Percentiles rank a stretch among this genome's conserved stretches.
phyloP scores from a whole-genome alignment of 2,797 vertebrate genomes.

The Ctenochaetus hawaiiensis region DNA sequence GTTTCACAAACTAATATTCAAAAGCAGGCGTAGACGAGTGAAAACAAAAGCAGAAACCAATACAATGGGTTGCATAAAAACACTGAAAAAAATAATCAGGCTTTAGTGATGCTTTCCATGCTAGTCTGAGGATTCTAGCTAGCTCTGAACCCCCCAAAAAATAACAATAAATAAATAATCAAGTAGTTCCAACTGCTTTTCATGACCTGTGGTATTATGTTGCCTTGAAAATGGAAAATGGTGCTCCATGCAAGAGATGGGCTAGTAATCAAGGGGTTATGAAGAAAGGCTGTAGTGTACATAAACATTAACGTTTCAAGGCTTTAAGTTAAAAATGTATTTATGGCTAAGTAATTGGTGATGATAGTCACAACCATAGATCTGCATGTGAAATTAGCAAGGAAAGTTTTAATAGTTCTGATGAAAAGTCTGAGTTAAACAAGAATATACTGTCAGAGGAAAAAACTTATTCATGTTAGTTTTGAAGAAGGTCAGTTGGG shows the following conservation, averaged over 20 bases:
- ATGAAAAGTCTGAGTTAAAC: slow-evolving; percentile 2
- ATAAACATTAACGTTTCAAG: neutral
- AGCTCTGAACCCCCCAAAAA: neutral
- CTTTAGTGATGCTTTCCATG: neutral
- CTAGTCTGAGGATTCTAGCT: neutral
- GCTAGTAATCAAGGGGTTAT: slow-evolving; percentile 9
- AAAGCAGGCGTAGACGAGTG: neutral
- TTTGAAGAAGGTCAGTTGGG: neutral
- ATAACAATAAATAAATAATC: too few relatives aligned
- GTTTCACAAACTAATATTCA: neutral
- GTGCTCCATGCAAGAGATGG: slow-evolving; percentile 57
- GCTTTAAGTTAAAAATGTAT: neutral
- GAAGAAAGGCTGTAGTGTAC: neutral
- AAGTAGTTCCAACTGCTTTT: neutral
- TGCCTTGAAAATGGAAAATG: slow-evolving; percentile 22
- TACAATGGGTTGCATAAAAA: neutral
- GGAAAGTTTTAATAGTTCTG: neutral
- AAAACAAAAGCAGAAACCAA: slow-evolving; percentile 2
- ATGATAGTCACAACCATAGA: slow-evolving; percentile 22
- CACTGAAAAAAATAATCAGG: neutral
- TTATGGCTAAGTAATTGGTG: neutral
- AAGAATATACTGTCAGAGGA: neutral
- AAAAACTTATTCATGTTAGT: slow-evolving; percentile 12
- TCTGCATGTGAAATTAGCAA: neutral
- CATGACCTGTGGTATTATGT: slow-evolving; percentile 31